Conservation (phyloP, 2,888 invertebrate species). For the Hecatera dysodea region DNA sequence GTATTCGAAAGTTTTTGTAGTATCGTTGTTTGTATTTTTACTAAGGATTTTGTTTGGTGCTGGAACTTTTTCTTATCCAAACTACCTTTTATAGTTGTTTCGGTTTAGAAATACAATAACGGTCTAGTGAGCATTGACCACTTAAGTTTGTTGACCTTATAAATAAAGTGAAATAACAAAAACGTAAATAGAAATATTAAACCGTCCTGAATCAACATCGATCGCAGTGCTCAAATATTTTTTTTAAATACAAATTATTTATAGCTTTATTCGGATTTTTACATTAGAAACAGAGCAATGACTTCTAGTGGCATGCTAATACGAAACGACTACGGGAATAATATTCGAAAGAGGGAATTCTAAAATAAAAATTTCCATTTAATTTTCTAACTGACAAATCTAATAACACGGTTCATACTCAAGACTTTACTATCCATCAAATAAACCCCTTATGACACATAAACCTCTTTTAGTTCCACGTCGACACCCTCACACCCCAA, state of each 20-base stretch:
- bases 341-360: background rate
- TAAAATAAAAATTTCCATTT: background rate
- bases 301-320: background rate
- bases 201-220: background rate
- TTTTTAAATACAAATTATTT: background rate
- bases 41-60: conserved; percentile 9
- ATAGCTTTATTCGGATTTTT: background rate
- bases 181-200: background rate
- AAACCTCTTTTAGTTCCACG: conserved; percentile 5
- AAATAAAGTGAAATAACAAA: background rate
- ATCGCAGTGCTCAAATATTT: background rate
- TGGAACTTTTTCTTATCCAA: background rate
- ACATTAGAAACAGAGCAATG: background rate
- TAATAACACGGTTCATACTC: conserved; percentile 15
- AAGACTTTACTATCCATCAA: conserved; percentile 24
- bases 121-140: background rate
- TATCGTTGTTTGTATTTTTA: conserved; percentile 25
- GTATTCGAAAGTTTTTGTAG: conserved; percentile 22
- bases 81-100: background rate
- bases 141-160: too few species aligned
- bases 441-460: conserved; percentile 11
- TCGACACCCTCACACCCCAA: background rate
- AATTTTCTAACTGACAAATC: conserved; percentile 8
- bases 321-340: background rate
- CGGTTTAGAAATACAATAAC: too few species aligned